Base-by-base conservation (phyloP, 2,888 invertebrate genomes). In the Pteria penguin region DNA sequence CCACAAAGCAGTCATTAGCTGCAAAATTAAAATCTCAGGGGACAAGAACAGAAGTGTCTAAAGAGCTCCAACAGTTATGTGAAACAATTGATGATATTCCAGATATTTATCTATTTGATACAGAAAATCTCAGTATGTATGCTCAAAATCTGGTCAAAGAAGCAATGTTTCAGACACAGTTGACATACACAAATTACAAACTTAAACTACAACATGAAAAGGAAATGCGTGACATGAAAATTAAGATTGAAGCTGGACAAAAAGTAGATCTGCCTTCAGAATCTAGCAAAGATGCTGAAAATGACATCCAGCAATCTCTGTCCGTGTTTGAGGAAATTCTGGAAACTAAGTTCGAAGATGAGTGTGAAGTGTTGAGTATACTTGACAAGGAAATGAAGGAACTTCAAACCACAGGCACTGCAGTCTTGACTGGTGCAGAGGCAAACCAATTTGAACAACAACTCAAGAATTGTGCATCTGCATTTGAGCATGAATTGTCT, bases 81-180 rank as follows among this genome's bases (percentile, higher is more conserved):
- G 78, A 82, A 31, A 65, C 82, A 26, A 78, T 83, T n/a, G 83
- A 83, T 32, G 78, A 78, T 18, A 78, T 87, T 24, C 86, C 88
- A 55, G 82, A 84, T 63, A 76, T 86, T 29, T 82, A 82, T 62
- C 75, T 77, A 1, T 83, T 83, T 66, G 62, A 65, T 62, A 82
- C 84, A n/a, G 76, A 82, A 55, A 82, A 82, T 27, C 76, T 87
- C 67, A 79, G 83, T 45, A 78, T 79, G 8, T 84, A 88, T 83
- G 84, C 87, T 72, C 95, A 95, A 83, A 94, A 94, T 71, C 94
- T 95, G 45, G 94, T 96, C 26, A 94, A 95, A 33, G 95, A 95
- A 86, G 96, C 96, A 4, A 95, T 95, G 94, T 94, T 95, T 54
- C 94, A 95, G 76, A 96, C 96, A 0, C 95, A 92, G 33, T 84